A percentile compares a stretch with the other conserved stretches of the same genome.
These are phyloP conservation scores for Microplitis deprimator DNA, from an alignment of 2,888 invertebrate genomes.

Conservation along the genomic window DNA sequence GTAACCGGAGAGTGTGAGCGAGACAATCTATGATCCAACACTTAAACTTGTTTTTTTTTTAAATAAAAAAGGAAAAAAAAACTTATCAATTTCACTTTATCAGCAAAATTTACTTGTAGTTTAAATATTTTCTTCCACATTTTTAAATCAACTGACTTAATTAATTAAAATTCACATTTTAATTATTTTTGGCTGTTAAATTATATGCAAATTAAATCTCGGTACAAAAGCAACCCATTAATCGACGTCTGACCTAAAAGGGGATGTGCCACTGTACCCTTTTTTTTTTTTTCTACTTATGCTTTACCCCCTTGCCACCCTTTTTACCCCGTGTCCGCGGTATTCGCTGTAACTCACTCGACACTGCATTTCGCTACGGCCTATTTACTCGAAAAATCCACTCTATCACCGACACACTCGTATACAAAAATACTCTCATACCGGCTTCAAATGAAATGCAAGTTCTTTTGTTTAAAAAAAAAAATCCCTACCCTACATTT, in stretches of 20 bases:
- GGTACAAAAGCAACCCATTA: conserved; percentile 14
- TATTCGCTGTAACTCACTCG: conserved; percentile 13
- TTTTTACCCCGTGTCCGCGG: conserved; percentile 8
- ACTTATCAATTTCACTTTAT: background rate
- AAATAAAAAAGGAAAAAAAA: background rate
- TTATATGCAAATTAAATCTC: background rate
- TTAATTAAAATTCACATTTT: background rate
- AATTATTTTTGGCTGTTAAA: background rate
- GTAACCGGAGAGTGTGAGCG: conserved; percentile 51
- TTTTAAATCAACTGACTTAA: too few species aligned
- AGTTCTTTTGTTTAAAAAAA: conserved; percentile 10
- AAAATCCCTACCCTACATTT: conserved; percentile 17
- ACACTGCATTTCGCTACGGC: conserved; percentile 17
- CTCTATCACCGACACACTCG: background rate
- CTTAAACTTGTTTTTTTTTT: background rate
- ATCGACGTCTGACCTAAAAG: conserved; percentile 22
- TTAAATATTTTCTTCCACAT: too few species aligned
- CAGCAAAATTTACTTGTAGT: too few species aligned
- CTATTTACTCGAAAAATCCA: conserved; percentile 18
- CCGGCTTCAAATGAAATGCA: conserved; percentile 21
- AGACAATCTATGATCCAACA: conserved; percentile 16
- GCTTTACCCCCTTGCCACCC: background rate
- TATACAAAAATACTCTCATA: conserved; percentile 10
- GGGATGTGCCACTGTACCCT: conserved; percentile 15
- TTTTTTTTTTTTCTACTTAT: background rate